A percentile compares a stretch with the other conserved stretches of the same genome.
Evolutionary conservation across 2,113 vertebrate genomes (phyloP).

Genomic region (Aegithalos caudatus): DNA sequence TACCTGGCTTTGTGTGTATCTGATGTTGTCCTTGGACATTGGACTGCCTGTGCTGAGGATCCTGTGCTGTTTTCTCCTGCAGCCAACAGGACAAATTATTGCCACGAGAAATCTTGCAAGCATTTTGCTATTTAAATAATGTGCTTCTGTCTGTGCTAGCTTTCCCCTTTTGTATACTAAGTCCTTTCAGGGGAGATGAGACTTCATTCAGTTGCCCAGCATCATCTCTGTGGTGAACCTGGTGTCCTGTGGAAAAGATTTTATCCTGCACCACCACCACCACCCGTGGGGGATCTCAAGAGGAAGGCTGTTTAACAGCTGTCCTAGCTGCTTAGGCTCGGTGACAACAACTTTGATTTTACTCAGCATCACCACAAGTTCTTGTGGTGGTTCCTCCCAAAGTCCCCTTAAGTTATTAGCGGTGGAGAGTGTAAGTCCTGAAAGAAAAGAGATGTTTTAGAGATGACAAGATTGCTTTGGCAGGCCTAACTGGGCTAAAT

Average conservation of each 20-base stretch:
- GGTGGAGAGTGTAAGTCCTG: neutral
- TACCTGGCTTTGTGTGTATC: neutral
- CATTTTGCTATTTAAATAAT: neutral
- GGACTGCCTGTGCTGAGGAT: neutral
- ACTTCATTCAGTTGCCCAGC: neutral
- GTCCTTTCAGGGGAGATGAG: neutral
- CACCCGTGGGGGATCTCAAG: rapidly evolving
- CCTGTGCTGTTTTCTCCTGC: neutral
- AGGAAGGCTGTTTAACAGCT: neutral
- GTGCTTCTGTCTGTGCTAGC: neutral
- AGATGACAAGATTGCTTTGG: neutral
- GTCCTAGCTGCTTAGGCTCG: neutral
- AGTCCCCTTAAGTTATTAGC: neutral
- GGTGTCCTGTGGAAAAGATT: neutral
- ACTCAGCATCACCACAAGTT: neutral
- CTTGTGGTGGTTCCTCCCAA: rapidly evolving
- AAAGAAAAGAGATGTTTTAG: neutral
- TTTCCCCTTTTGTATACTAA: neutral
- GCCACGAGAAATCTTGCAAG: neutral
- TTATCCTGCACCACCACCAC: neutral
- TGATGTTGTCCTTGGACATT: neutral
- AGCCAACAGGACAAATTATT: neutral
- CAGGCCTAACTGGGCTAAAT: neutral
- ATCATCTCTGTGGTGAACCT: neutral
- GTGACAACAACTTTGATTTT: neutral